Conservation (phyloP, 2,888 invertebrate genomes). For the Drosophila yooni region DNA sequence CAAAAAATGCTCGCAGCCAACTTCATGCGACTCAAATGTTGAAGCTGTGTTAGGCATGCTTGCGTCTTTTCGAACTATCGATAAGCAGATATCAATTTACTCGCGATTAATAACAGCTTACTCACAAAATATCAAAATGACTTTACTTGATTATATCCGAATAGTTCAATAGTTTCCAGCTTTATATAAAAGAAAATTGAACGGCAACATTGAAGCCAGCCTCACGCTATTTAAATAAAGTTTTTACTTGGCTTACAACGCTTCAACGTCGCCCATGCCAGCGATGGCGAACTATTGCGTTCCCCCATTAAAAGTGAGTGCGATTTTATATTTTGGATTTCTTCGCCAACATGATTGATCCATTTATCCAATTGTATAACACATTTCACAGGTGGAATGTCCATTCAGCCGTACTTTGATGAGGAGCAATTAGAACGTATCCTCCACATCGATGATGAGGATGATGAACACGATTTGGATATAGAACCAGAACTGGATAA, state of each 20-base stretch:
- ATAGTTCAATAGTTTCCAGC: not conserved
- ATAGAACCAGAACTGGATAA: conserved; percentile 64
- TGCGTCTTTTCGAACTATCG: not conserved
- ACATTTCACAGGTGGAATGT: conserved; percentile 75
- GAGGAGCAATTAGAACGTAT: conserved; percentile 88
- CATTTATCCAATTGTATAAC: not conserved
- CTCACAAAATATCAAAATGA: not conserved
- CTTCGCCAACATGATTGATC: not conserved
- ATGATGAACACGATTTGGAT: conserved; percentile 85
- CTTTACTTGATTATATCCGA: not conserved
- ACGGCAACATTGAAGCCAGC: conserved; percentile 11
- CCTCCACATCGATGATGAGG: conserved; percentile 85
- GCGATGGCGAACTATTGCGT: conserved; percentile 83
- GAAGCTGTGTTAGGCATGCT: not conserved
- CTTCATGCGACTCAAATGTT: conserved; percentile 8
- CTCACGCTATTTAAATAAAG: conserved; percentile 12
- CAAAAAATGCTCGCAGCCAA: not conserved
- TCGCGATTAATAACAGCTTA: not conserved
- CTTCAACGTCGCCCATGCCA: conserved; percentile 45
- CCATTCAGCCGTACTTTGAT: conserved; percentile 88
- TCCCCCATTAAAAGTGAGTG: conserved; percentile 84
- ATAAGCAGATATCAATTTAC: not conserved
- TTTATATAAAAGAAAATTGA: not conserved
- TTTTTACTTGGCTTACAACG: not conserved
- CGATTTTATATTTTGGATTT: not conserved